Evolutionary conservation across 2,888 invertebrate genomes (phyloP).

Genomic region (Archips crataeganus): DNA sequence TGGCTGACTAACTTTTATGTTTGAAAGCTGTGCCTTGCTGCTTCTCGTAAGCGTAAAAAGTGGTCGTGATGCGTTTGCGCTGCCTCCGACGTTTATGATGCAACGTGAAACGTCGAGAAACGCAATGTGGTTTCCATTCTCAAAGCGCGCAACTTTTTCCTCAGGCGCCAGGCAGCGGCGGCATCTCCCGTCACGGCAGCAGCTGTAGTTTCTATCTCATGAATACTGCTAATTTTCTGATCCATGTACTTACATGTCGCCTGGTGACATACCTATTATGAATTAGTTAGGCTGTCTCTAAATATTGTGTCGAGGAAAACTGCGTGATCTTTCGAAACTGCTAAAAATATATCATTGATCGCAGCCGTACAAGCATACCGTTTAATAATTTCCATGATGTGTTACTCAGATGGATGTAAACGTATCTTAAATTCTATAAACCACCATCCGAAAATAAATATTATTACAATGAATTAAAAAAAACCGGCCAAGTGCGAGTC

Average conservation of each 20-base stretch:
- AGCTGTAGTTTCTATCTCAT: constrained; percentile 70
- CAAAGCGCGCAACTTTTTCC: constrained; percentile 70
- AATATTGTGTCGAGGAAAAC: constrained; percentile 8
- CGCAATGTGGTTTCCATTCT: constrained; percentile 64
- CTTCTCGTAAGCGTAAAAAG: constrained; percentile 60
- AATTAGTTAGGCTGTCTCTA: constrained; percentile 19
- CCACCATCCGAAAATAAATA: background rate
- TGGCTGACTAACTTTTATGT: constrained; percentile 26
- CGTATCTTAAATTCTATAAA: background rate
- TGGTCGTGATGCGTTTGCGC: constrained; percentile 58
- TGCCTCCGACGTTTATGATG: constrained; percentile 59
- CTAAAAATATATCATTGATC: background rate
- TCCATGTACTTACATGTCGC: constrained; percentile 43
- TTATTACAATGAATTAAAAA: background rate
- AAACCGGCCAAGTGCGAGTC: too few relatives aligned
- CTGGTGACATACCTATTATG: constrained; percentile 46
- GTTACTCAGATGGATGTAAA: too few relatives aligned
- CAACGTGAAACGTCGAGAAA: constrained; percentile 66
- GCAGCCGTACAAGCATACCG: background rate
- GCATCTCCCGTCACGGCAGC: constrained; percentile 52
- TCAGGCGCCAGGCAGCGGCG: constrained; percentile 65
- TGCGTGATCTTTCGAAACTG: background rate
- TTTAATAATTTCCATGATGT: background rate
- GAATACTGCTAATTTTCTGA: constrained; percentile 64
- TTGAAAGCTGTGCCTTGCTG: constrained; percentile 58